These are phyloP conservation scores for Cassiopea xamachana DNA, from an alignment of 30 jellyfish, hydroid and myxozoan genomes.

Conservation along the genomic window DNA sequence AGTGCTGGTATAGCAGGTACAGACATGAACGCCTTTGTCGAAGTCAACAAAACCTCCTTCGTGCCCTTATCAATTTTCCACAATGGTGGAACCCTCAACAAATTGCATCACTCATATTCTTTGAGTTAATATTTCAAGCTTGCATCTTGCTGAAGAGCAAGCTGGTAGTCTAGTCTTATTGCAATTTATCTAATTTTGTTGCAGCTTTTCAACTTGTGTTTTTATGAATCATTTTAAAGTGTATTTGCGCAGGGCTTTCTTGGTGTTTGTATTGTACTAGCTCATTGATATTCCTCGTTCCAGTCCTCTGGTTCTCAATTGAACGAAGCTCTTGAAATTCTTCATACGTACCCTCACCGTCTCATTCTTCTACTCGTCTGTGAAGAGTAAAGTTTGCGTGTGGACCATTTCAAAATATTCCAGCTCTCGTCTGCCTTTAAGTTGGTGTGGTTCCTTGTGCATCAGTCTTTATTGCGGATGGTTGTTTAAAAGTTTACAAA, in stretches of 20 bases:
- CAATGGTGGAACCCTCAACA: slow-evolving; percentile 1
- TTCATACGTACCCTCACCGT: not conserved
- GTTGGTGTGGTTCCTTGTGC: not conserved
- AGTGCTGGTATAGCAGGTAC: slow-evolving; percentile 22
- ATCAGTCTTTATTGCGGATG: not conserved
- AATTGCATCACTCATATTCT: not conserved
- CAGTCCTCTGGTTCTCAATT: slow-evolving; percentile 47
- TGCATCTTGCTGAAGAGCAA: no score
- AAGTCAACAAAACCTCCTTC: slow-evolving; percentile 20
- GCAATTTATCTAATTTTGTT: not conserved
- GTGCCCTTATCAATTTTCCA: not conserved
- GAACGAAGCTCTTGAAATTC: slow-evolving; percentile 8
- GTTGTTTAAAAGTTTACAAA: not conserved
- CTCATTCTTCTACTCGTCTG: not conserved
- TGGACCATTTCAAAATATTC: not conserved
- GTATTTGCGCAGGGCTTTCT: not conserved
- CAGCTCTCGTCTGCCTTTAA: not conserved
- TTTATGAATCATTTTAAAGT: not conserved
- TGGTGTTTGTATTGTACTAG: slow-evolving; percentile 53
- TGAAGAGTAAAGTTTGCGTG: not conserved
- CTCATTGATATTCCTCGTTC: slow-evolving; percentile 31
- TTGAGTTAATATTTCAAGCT: not conserved
- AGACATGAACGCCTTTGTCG: slow-evolving; percentile 25
- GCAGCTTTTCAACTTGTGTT: not conserved
- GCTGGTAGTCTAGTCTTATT: no score